Evolutionary conservation across 2,888 invertebrate species (phyloP).

Genomic region (Cancer borealis): DNA sequence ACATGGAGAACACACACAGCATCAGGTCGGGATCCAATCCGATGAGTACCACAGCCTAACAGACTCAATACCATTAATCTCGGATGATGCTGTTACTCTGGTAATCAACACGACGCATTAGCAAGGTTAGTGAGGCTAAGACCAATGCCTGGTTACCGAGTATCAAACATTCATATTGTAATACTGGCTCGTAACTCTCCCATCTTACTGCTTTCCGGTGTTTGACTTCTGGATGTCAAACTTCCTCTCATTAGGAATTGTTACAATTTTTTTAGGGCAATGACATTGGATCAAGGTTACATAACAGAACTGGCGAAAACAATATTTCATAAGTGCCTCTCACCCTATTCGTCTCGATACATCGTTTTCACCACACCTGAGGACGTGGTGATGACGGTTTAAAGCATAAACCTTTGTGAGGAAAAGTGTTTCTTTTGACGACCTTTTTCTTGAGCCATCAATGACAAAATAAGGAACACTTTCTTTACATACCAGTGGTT

Average conservation of each 20-base stretch:
- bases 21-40: not conserved
- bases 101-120: not conserved
- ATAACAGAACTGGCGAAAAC: not conserved
- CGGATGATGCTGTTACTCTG: not conserved
- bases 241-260: not conserved
- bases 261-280: not conserved
- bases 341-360: not conserved
- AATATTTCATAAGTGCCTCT: not conserved
- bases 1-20: not conserved
- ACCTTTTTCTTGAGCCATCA: not conserved
- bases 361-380: no score
- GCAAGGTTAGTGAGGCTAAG: not conserved
- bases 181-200: not conserved
- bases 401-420: not conserved
- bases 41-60: not conserved
- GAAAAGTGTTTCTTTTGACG: not conserved
- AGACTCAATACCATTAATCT: not conserved
- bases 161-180: not conserved
- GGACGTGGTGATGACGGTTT: not conserved
- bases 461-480: not conserved
- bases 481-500: not conserved
- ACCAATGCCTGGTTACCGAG: not conserved
- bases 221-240: not conserved
- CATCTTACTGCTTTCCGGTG: not conserved
- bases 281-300: not conserved